phyloP scores from a whole-genome alignment of 35 echinoderm and acorn worm genomes.

The Eucidaris tribuloides region DNA sequence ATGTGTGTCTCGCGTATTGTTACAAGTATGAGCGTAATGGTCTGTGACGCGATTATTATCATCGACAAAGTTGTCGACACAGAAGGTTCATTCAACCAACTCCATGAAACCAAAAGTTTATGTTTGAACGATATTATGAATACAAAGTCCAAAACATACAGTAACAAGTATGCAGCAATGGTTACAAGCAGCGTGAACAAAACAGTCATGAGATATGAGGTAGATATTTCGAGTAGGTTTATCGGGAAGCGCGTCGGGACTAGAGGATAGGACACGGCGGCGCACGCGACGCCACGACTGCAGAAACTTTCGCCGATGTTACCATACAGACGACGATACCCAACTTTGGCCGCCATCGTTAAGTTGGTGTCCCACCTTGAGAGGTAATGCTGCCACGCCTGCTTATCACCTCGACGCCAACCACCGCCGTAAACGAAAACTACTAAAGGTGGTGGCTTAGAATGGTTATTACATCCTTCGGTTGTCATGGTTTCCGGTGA shows the following conservation, averaged over 20 bases:
- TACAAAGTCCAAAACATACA: neutral
- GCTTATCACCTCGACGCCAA: conserved; percentile 19
- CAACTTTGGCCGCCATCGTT: neutral
- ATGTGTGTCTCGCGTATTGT: neutral
- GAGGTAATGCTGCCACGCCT: conserved; percentile 7
- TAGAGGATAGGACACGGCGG: conserved; percentile 18
- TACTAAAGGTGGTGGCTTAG: neutral
- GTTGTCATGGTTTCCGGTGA: too few species aligned
- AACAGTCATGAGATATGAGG: neutral
- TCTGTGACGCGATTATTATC: neutral
- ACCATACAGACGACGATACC: neutral
- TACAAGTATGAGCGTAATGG: neutral
- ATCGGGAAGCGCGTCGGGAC: neutral
- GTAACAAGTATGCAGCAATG: too few species aligned
- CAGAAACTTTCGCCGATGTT: conserved; percentile 25
- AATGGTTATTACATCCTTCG: too few species aligned
- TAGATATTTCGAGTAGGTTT: neutral
- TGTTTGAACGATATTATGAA: too few species aligned
- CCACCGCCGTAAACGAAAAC: conserved; percentile 26
- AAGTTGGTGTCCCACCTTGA: conserved; percentile 23
- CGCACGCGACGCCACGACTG: neutral
- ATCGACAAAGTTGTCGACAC: neutral
- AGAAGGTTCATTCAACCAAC: too few species aligned
- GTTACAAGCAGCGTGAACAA: too few species aligned
- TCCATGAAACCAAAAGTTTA: too few species aligned